Percentiles rank a stretch among this genome's conserved stretches.
Conservation (phyloP, 2,888 invertebrate species). For the Drosophila fungiperda region DNA sequence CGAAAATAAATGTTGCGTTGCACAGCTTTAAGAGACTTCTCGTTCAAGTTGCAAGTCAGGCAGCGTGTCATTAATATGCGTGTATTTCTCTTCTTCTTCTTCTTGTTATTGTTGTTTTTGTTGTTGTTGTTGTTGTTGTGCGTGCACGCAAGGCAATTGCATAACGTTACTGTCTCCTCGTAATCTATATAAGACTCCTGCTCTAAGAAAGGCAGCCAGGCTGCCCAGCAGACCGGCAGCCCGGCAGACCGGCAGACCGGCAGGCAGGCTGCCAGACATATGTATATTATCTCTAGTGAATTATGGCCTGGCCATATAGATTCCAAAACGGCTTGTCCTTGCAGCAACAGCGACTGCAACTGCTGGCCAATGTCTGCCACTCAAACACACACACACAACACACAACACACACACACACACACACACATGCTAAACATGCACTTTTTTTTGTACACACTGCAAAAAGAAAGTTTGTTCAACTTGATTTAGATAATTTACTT, state of each 20-base stretch:
- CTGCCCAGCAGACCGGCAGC: constrained; percentile 5
- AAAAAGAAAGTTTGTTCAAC: neutral
- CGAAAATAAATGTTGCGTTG: constrained; percentile 11
- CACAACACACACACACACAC: constrained; percentile 20
- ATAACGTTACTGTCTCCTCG: constrained; percentile 32
- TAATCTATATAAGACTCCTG: constrained; percentile 21
- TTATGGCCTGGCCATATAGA: constrained; percentile 77
- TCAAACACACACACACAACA: constrained; percentile 26
- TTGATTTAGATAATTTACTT: neutral
- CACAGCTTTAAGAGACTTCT: constrained; percentile 29
- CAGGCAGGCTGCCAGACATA: constrained; percentile 53
- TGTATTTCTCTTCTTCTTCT: constrained; percentile 3
- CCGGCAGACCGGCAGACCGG: constrained; percentile 3
- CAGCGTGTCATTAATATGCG: constrained; percentile 66
- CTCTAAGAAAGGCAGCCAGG: neutral
- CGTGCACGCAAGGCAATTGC: constrained; percentile 53
- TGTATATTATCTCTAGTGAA: constrained; percentile 82
- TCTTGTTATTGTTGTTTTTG: constrained; percentile 13
- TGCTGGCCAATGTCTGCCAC: constrained; percentile 51
- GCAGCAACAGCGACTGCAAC: constrained; percentile 34
- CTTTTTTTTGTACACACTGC: constrained; percentile 9
- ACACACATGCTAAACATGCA: constrained; percentile 37
- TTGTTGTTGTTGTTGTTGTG: constrained; percentile 28
- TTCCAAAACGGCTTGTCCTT: constrained; percentile 76
- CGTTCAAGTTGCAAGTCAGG: constrained; percentile 50